A percentile compares a stretch with the other conserved stretches of the same genome.
Evolutionary conservation across 2,797 vertebrate genomes (phyloP).

Genomic region (Paguma larvata): DNA sequence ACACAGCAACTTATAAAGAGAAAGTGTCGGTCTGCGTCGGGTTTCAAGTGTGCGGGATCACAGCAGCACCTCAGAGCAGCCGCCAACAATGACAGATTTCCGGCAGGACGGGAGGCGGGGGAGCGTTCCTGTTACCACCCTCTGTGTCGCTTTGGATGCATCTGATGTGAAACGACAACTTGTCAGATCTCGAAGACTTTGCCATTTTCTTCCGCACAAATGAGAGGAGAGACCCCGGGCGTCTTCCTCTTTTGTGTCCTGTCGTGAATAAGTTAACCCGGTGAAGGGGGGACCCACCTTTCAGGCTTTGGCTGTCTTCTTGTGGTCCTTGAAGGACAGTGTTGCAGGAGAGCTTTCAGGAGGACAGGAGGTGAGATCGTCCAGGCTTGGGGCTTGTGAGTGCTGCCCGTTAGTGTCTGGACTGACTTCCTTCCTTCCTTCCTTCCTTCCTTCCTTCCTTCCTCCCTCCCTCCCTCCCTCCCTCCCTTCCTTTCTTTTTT

Average conservation of each 20-base stretch:
- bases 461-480: no score
- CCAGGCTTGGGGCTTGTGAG: not conserved
- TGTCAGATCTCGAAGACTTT: conserved; percentile 73
- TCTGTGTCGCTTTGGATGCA: not conserved
- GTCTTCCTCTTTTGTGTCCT: conserved; percentile 33
- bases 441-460: no score
- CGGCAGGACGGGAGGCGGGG: conserved; percentile 63
- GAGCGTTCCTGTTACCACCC: not conserved
- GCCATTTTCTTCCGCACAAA: conserved; percentile 27
- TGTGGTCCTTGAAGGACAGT: not conserved
- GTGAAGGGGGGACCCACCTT: not conserved
- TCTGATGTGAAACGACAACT: conserved; percentile 72
- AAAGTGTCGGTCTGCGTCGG: not conserved
- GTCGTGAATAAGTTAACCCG: conserved; percentile 40
- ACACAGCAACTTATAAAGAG: no score
- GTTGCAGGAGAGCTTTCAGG: conserved; percentile 28
- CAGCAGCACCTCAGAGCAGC: not conserved
- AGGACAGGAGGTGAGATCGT: conserved; percentile 21
- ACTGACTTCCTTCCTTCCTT: no score
- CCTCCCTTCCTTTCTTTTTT: no score
- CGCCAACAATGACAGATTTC: conserved; percentile 74
- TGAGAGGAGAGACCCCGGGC: not conserved
- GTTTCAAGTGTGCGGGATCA: conserved; percentile 19
- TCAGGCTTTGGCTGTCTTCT: not conserved
- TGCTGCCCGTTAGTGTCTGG: not conserved